Percentiles rank a stretch among this genome's conserved stretches.
phyloP scores from a whole-genome alignment of 2,888 invertebrate species.

The Limnephilus rhombicus region DNA sequence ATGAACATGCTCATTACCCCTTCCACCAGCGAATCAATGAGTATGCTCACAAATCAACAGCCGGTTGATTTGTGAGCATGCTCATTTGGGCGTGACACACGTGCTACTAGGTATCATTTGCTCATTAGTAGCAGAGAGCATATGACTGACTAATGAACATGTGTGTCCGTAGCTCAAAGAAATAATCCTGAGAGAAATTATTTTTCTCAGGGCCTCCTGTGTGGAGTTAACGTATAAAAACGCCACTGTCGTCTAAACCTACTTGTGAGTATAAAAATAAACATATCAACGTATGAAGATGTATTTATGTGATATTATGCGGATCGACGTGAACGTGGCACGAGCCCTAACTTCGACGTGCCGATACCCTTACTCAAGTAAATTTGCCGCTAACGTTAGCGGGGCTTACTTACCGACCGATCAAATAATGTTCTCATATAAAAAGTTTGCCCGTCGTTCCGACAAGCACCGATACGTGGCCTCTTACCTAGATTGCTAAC shows the following conservation, averaged over 20 bases:
- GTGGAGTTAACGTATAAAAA: not conserved
- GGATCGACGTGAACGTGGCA: not conserved
- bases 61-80: no score
- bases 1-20: no score
- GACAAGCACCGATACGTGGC: constrained; percentile 59
- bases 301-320: not conserved
- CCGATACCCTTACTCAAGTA: constrained; percentile 48
- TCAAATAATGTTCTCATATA: constrained; percentile 64
- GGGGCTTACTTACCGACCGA: constrained; percentile 63
- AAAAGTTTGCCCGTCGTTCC: constrained; percentile 64
- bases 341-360: constrained; percentile 22
- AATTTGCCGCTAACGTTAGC: constrained; percentile 58
- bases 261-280: not conserved
- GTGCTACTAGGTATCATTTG: no score
- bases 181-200: no score
- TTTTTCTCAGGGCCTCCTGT: no score
- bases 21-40: no score
- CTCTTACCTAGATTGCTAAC: constrained; percentile 66
- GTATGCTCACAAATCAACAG: no score
- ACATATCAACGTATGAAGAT: not conserved
- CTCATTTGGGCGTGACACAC: no score
- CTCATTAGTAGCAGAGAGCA: no score
- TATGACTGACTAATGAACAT: no score
- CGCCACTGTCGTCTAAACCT: not conserved
- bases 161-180: no score